Evolutionary conservation across 2,113 vertebrate species (phyloP).

Genomic region (Ardeotis arabs): DNA sequence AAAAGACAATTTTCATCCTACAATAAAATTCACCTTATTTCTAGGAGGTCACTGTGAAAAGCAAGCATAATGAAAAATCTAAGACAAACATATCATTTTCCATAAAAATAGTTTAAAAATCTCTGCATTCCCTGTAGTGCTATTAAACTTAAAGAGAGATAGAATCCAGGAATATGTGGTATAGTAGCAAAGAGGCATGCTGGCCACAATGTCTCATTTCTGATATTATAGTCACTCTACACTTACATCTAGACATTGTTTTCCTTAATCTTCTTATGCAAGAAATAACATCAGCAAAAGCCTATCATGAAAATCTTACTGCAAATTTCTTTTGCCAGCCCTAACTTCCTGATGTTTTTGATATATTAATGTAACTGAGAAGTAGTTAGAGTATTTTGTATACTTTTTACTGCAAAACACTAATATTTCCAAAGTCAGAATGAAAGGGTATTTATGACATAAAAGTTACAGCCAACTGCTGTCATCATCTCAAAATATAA

Average conservation of each 20-base stretch:
- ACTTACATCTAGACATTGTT: neutral
- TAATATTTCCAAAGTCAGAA: constrained; percentile 1
- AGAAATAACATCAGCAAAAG: neutral
- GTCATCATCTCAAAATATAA: constrained; percentile 21
- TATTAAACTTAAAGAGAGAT: neutral
- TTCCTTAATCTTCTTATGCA: neutral
- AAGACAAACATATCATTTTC: neutral
- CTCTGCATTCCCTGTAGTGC: neutral
- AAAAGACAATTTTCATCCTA: neutral
- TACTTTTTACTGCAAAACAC: constrained; percentile 5
- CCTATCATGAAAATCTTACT: neutral
- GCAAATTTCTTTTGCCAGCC: neutral
- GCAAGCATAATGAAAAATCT: neutral
- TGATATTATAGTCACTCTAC: neutral
- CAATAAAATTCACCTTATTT: neutral
- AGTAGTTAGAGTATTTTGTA: neutral
- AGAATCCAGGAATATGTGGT: neutral
- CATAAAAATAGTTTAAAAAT: neutral
- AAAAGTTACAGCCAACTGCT: constrained; percentile 29
- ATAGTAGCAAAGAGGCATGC: neutral
- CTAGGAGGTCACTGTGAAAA: neutral
- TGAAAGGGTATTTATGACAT: neutral
- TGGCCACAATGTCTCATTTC: neutral
- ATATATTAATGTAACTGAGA: constrained; percentile 6
- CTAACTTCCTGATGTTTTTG: neutral